Evolutionary conservation across 1,140 invertebrate genomes (phyloP).

Genomic region (Neodiprion virginianus): DNA sequence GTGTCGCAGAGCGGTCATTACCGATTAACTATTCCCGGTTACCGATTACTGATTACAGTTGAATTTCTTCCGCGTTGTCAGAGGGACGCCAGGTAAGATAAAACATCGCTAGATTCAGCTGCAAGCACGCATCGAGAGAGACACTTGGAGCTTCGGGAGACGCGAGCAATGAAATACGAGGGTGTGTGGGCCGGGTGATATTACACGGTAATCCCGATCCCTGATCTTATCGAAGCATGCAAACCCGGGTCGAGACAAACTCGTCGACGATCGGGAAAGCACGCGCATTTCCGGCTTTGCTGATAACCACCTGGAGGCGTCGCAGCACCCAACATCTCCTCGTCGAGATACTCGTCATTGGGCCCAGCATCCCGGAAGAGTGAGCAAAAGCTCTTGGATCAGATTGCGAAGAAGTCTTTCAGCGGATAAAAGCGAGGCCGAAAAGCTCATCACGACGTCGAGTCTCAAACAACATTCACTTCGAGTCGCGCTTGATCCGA

Average conservation of each 20-base stretch:
- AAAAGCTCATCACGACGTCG: no score
- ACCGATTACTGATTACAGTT: neutral
- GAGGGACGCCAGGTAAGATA: neutral
- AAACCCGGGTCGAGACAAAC: neutral
- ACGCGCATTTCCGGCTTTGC: neutral
- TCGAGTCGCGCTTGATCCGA: no score
- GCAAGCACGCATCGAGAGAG: neutral
- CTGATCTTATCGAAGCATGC: neutral
- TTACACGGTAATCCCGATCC: slow-evolving; percentile 1
- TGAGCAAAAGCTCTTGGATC: neutral
- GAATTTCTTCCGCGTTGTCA: neutral
- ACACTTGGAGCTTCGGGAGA: neutral
- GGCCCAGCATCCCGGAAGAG: neutral
- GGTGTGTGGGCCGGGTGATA: neutral
- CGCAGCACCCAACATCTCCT: neutral
- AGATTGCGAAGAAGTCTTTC: neutral
- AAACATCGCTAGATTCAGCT: no score
- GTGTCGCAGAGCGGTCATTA: neutral
- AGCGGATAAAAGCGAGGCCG: no score
- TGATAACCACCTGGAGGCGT: no score
- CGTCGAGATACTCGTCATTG: neutral
- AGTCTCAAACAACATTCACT: no score
- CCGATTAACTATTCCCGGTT: neutral
- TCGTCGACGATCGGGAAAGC: neutral
- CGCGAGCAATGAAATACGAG: neutral